A percentile compares a stretch with the other conserved stretches of the same genome.
These are phyloP conservation scores for Cuniculus paca DNA, from an alignment of 2,797 vertebrate species.

Conservation along the genomic window DNA sequence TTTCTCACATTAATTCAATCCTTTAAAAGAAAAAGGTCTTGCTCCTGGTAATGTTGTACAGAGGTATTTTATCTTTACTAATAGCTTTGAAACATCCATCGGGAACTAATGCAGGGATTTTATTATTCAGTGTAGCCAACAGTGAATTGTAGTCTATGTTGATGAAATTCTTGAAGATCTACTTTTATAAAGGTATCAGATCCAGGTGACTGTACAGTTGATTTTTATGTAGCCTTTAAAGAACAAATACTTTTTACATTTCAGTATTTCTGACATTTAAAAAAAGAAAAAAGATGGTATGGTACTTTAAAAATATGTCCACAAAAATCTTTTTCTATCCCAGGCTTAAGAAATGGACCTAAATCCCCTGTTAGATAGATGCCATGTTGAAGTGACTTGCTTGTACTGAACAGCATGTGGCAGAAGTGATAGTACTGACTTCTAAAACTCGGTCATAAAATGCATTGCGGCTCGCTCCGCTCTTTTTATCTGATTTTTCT, in stretches of 20 bases:
- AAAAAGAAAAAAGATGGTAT: not conserved
- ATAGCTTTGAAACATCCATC: not conserved
- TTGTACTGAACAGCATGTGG: not conserved
- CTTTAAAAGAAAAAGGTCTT: not conserved
- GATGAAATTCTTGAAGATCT: not conserved
- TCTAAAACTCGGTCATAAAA: not conserved
- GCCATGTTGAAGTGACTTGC: not conserved
- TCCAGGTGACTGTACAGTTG: not conserved
- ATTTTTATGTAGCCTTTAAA: not conserved
- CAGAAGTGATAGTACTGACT: not conserved
- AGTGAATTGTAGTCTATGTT: not conserved
- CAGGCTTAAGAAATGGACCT: not conserved
- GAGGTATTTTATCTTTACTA: not conserved
- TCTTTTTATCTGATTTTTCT: not conserved
- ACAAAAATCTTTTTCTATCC: not conserved
- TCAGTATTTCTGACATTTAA: not conserved
- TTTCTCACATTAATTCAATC: not conserved
- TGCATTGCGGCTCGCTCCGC: not conserved
- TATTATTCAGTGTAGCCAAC: not conserved
- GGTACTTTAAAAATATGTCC: not conserved
- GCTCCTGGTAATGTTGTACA: not conserved
- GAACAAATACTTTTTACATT: not conserved
- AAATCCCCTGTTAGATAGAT: not conserved
- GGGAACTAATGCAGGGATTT: not conserved
- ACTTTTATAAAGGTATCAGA: not conserved